Percentiles rank a stretch among this genome's conserved stretches.
Evolutionary conservation across 1,140 invertebrate species (phyloP).

Genomic region (Cyclina sinensis): DNA sequence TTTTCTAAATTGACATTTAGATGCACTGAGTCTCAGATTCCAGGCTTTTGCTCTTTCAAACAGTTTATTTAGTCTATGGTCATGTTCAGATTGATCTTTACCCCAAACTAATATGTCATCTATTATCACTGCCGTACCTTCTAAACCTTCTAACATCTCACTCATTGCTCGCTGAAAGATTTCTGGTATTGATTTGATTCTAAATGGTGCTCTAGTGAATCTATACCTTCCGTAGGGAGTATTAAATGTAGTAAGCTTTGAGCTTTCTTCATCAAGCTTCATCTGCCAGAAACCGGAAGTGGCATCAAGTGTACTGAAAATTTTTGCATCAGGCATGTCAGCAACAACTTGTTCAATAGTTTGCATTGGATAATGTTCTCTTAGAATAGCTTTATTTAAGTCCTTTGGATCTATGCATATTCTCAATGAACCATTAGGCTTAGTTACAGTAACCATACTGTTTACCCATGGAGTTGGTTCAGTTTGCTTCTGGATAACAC

Average conservation of each 20-base stretch:
- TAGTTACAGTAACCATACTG: slow-evolving; percentile 70
- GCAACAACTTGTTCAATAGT: slow-evolving; percentile 68
- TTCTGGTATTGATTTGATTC: slow-evolving; percentile 71
- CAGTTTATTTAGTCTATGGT: no score
- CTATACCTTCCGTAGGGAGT: slow-evolving; percentile 76
- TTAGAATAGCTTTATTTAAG: slow-evolving; percentile 50
- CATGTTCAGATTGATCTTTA: slow-evolving; percentile 35
- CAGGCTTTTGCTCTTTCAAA: no score
- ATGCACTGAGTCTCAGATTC: slow-evolving; percentile 76
- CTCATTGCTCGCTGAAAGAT: slow-evolving; percentile 80
- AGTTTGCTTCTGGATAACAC: slow-evolving; percentile 70
- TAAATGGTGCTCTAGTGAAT: slow-evolving; percentile 66
- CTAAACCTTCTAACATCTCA: slow-evolving; percentile 79
- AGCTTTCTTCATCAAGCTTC: slow-evolving; percentile 73
- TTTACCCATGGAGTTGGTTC: background rate
- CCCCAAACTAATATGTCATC: slow-evolving; percentile 80
- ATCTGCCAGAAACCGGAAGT: slow-evolving; percentile 77
- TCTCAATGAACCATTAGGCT: slow-evolving; percentile 41
- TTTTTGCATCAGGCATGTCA: slow-evolving; percentile 66
- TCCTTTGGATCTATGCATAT: slow-evolving; percentile 67
- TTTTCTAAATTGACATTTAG: slow-evolving; percentile 78
- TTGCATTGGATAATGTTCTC: slow-evolving; percentile 68
- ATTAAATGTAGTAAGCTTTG: slow-evolving; percentile 76
- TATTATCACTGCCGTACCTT: slow-evolving; percentile 80
- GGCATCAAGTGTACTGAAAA: background rate